Percentiles rank a stretch among this genome's conserved stretches.
phyloP scores from a whole-genome alignment of 2,113 vertebrate genomes.

The Chionodraco myersi region DNA sequence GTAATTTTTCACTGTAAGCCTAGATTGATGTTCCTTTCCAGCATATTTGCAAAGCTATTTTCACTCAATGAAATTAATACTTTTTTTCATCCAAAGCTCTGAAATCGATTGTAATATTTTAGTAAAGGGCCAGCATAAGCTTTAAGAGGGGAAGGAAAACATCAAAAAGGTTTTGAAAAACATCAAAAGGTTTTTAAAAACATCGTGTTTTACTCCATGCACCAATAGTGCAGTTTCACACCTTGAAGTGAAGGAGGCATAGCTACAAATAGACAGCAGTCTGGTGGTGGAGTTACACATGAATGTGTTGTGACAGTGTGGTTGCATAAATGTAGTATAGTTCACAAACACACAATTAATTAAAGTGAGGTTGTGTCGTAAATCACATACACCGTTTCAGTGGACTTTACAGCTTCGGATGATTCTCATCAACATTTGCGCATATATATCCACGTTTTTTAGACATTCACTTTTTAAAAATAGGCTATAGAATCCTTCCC shows the following conservation, averaged over 20 bases:
- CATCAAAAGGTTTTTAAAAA: neutral
- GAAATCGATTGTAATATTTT: neutral
- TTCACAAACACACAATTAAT: neutral
- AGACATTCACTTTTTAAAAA: too few relatives aligned
- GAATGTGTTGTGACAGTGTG: conserved; percentile 4
- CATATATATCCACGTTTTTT: too few relatives aligned
- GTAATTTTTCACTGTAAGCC: neutral
- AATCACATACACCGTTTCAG: neutral
- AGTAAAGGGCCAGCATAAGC: too few relatives aligned
- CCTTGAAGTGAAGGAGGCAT: conserved; percentile 1
- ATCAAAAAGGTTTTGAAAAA: neutral
- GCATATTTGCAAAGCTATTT: neutral
- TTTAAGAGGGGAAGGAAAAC: neutral
- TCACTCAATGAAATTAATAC: neutral
- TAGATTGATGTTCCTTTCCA: neutral
- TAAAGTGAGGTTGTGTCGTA: conserved; percentile 3
- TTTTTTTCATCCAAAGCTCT: neutral
- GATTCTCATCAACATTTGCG: too few relatives aligned
- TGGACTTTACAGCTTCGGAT: neutral
- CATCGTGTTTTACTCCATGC: conserved; percentile 6
- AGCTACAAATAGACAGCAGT: conserved; percentile 14
- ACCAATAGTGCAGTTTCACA: conserved; percentile 3
- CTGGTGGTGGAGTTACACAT: neutral
- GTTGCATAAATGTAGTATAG: conserved; percentile 3
- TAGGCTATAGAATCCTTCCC: too few relatives aligned